phyloP scores from a whole-genome alignment of 1,140 invertebrate species.

The Hesperophylax magnus region DNA sequence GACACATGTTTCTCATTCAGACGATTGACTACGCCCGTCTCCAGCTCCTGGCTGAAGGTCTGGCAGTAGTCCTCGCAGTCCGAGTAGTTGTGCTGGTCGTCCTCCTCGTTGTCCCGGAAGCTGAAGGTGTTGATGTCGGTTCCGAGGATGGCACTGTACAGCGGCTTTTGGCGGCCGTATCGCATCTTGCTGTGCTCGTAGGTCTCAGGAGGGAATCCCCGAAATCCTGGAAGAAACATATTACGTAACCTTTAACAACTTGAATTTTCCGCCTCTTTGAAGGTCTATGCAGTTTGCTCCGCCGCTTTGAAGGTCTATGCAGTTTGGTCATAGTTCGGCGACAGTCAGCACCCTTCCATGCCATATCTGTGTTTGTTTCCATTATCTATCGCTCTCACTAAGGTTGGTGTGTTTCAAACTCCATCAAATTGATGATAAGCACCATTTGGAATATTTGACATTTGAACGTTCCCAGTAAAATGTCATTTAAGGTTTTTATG shows the following conservation, averaged over 20 bases:
- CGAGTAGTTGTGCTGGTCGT: neutral
- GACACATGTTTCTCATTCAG: neutral
- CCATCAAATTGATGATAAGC: too few relatives aligned
- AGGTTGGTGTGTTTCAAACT: too few relatives aligned
- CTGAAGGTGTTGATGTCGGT: neutral
- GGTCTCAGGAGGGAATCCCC: slow-evolving; percentile 1
- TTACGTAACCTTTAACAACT: neutral
- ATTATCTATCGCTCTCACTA: too few relatives aligned
- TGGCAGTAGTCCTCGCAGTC: slow-evolving; percentile 6
- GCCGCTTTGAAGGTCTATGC: too few relatives aligned
- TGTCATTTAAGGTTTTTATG: too few relatives aligned
- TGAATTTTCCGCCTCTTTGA: too few relatives aligned
- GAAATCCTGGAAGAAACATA: slow-evolving; percentile 23
- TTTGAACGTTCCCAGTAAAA: too few relatives aligned
- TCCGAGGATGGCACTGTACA: neutral
- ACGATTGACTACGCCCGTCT: neutral
- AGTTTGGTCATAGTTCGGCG: too few relatives aligned
- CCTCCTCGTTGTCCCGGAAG: neutral
- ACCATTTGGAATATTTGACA: too few relatives aligned
- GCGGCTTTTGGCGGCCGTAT: neutral
- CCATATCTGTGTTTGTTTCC: too few relatives aligned
- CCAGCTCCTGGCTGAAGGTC: neutral
- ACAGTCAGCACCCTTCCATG: too few relatives aligned
- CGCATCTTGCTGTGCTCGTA: neutral
- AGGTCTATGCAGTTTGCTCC: too few relatives aligned